phyloP scores from a whole-genome alignment of 2,797 vertebrate genomes.

The Eremophila alpestris region DNA sequence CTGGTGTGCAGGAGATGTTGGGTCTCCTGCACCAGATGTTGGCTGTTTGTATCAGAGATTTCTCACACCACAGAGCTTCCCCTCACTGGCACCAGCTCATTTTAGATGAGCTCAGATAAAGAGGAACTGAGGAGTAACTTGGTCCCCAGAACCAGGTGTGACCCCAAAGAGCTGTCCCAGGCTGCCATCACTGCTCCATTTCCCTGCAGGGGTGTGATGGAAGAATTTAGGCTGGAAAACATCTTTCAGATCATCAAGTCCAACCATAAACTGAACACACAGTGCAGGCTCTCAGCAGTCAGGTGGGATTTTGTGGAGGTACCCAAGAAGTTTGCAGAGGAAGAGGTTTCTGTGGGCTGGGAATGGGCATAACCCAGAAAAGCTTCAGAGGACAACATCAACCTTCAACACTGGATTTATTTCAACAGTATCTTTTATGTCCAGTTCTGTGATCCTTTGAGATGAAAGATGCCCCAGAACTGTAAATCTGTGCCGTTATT shows the following conservation, averaged over 20 bases:
- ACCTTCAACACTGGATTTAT: neutral
- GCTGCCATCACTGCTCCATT: neutral
- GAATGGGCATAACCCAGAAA: neutral
- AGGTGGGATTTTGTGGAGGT: neutral
- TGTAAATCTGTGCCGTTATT: constrained; percentile 7
- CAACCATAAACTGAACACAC: neutral
- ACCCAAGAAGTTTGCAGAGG: neutral
- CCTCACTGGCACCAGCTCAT: neutral
- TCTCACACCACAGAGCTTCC: neutral
- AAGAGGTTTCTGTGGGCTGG: neutral
- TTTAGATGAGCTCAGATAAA: neutral
- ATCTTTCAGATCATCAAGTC: neutral
- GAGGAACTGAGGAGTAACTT: neutral
- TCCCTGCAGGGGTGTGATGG: neutral
- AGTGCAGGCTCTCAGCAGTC: neutral
- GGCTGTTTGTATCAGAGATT: neutral
- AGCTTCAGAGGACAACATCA: neutral
- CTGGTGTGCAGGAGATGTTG: neutral
- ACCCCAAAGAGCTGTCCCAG: neutral
- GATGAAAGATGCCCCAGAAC: constrained; percentile 39
- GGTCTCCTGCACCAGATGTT: neutral
- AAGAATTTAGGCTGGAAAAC: neutral
- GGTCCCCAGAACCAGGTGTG: neutral
- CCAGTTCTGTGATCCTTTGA: constrained; percentile 26
- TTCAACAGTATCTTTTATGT: neutral